Base-by-base conservation (phyloP, 2,888 invertebrate species). In the Ennomos quercinarius region DNA sequence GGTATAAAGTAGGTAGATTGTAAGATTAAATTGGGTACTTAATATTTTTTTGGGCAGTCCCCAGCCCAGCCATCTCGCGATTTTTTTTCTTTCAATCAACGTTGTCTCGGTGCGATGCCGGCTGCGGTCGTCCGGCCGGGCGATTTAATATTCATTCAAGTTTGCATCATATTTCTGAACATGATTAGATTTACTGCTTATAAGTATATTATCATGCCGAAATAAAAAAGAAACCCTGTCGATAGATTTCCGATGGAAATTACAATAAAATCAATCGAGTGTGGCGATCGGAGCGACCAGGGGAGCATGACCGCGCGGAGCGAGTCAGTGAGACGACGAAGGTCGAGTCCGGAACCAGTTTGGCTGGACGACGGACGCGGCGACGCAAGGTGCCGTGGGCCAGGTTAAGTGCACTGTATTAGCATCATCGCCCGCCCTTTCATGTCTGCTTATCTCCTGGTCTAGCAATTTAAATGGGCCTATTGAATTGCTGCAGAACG, bases 341-440 rank as follows among this genome's bases (percentile, higher is more conserved):
- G 90, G 91, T 89, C 91, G 89, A 69, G 73, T 66, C 66, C 64
- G 72, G 78, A 92, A 92, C 91, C 90, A 86, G 91, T 92, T 91
- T 87, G 80, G 80, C 81, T 80, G 88, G 84, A 84, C 78, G 87
- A 83, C 77, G 87, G 80, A 80, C 81, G 80, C 87, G 84, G 83
- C 78, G 87, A 83, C 77, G 87, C 90, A 91, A 91, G 90, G 91
- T 91, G 91, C 89, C 85, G 82, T 76, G 74, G 84, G 84, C 86
- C 84, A 80, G 84, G 86, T 88, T 91, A 89, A 89, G 87, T 89
- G 87, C 89, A 84, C 83, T 86, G 84, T 84, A 89, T 88, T 91
- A 90, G 79, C 86, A 86, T 88, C 87, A 85, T 86, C 89, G 87
- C 80, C 81, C 81, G 87, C 89, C 89, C 89, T 90, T 91, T 89